Conservation (phyloP, 2,888 invertebrate genomes). For the Nymphalis urticae region DNA sequence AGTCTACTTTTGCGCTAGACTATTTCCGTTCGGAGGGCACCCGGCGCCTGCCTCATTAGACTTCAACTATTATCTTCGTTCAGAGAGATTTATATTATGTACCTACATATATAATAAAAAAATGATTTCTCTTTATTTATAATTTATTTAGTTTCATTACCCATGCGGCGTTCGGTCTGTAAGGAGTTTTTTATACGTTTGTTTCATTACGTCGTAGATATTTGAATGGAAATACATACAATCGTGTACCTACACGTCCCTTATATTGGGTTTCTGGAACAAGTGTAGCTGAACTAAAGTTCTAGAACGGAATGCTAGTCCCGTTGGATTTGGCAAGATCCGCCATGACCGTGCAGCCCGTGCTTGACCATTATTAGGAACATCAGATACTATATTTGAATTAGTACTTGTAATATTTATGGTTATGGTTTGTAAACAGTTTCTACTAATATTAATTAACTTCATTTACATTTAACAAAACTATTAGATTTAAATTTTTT, state of each 20-base stretch:
- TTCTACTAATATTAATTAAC: not conserved
- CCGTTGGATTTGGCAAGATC: conserved; percentile 30
- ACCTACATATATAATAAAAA: not conserved
- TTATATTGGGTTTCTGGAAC: conserved; percentile 31
- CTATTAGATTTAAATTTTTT: not conserved
- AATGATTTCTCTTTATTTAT: too few species aligned
- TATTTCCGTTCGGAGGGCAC: conserved; percentile 19
- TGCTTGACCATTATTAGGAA: conserved; percentile 15
- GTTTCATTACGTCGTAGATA: too few species aligned
- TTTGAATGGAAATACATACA: too few species aligned
- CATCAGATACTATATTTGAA: not conserved
- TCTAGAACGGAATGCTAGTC: conserved; percentile 31
- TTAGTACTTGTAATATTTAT: not conserved
- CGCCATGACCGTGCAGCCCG: conserved; percentile 23
- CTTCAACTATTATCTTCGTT: not conserved
- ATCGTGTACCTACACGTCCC: not conserved
- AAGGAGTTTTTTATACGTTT: too few species aligned
- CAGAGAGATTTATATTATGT: not conserved
- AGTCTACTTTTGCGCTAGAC: conserved; percentile 10
- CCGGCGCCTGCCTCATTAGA: conserved; percentile 15
- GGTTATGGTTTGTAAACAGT: not conserved
- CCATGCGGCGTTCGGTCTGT: too few species aligned
- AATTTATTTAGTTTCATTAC: too few species aligned
- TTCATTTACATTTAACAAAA: too few species aligned
- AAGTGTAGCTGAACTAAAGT: conserved; percentile 26